Conservation (phyloP, 2,888 invertebrate genomes). For the Ophion ellenae region DNA sequence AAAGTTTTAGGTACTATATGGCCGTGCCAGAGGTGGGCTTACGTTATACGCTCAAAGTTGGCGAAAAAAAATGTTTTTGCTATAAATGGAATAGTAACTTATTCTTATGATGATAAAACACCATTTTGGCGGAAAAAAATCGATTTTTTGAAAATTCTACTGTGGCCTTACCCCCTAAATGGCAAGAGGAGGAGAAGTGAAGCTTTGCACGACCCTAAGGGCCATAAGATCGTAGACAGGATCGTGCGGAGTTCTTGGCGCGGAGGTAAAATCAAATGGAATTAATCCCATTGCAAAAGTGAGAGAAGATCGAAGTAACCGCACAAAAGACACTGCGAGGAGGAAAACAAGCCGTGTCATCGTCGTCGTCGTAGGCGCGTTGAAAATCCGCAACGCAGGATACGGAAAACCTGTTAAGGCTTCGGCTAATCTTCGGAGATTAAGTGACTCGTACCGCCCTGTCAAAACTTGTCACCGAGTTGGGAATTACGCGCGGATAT, state of each 20-base stretch:
- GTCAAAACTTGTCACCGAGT: constrained; percentile 82
- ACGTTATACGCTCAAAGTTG: no score
- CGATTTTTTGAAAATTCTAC: no score
- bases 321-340: constrained; percentile 41
- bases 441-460: constrained; percentile 75
- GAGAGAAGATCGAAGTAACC: constrained; percentile 14
- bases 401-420: constrained; percentile 75
- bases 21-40: no score
- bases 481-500: constrained; percentile 57
- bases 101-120: no score
- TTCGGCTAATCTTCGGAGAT: constrained; percentile 77
- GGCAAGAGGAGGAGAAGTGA: constrained; percentile 5
- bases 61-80: no score
- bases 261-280: constrained; percentile 31
- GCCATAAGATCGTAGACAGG: constrained; percentile 22
- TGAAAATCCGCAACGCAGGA: constrained; percentile 19
- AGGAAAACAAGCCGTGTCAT: constrained; percentile 45
- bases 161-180: no score
- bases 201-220: constrained; percentile 27
- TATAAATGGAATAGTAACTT: no score
- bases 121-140: no score
- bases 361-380: not conserved
- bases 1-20: no score
- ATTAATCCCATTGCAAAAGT: constrained; percentile 53
- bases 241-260: not conserved